A percentile compares a stretch with the other conserved stretches of the same genome.
These are phyloP conservation scores for Brotula barbata DNA, from an alignment of 2,797 vertebrate species.

Conservation along the genomic window DNA sequence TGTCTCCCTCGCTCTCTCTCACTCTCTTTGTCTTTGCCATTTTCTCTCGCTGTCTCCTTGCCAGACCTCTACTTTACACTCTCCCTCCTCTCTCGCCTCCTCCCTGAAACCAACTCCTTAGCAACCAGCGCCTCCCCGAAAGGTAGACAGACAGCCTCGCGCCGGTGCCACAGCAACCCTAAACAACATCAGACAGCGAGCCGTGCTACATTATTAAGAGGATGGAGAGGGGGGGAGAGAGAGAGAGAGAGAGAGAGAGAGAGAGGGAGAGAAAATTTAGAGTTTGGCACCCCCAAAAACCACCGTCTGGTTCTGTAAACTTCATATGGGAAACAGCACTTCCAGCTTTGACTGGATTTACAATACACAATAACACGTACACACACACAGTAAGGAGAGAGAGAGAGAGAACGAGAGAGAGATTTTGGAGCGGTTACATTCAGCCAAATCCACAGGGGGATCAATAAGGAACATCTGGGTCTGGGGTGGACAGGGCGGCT, in stretches of 20 bases:
- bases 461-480: slow-evolving; percentile 81
- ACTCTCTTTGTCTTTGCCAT: slow-evolving; percentile 63
- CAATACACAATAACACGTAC: slow-evolving; percentile 26
- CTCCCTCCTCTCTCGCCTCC: slow-evolving; percentile 54
- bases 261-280: slow-evolving; percentile 32
- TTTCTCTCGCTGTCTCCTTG: slow-evolving; percentile 56
- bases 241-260: slow-evolving; percentile 34
- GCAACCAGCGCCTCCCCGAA: slow-evolving; percentile 76
- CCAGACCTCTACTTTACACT: slow-evolving; percentile 69
- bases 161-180: slow-evolving; percentile 72
- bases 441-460: slow-evolving; percentile 71
- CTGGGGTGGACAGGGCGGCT: slow-evolving; percentile 73
- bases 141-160: slow-evolving; percentile 73
- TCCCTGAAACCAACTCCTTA: slow-evolving; percentile 73
- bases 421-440: slow-evolving; percentile 72
- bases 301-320: slow-evolving; percentile 44
- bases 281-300: slow-evolving; percentile 24
- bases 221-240: slow-evolving; percentile 28
- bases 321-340: slow-evolving; percentile 42
- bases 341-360: slow-evolving; percentile 40
- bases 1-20: slow-evolving; percentile 51
- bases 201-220: slow-evolving; percentile 81
- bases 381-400: slow-evolving; percentile 23
- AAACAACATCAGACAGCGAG: slow-evolving; percentile 75
- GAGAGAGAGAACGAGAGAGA: slow-evolving; percentile 43